Percentiles rank a stretch among this genome's conserved stretches.
phyloP scores from a whole-genome alignment of 2,797 vertebrate genomes.

The Semaprochilodus insignis region DNA sequence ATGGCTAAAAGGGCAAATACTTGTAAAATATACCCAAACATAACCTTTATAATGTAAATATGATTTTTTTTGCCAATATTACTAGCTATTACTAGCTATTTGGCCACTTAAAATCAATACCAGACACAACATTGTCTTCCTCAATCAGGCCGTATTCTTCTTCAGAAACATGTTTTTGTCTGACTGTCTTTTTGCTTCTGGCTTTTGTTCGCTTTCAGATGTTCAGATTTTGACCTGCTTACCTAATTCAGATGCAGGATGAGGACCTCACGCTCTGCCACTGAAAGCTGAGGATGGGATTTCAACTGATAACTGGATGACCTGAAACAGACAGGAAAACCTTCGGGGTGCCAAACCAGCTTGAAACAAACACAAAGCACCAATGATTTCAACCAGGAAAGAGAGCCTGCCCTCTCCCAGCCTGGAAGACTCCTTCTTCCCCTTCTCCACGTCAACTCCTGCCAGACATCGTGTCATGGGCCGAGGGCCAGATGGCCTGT shows the following conservation, averaged over 20 bases:
- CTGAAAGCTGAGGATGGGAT: constrained; percentile 21
- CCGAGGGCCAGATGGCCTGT: constrained; percentile 37
- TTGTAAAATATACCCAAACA: not conserved
- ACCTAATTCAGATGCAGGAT: not conserved
- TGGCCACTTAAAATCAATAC: not conserved
- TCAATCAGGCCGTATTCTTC: not conserved
- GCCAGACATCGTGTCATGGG: constrained; percentile 53
- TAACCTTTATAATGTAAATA: not conserved
- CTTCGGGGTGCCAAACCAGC: not conserved
- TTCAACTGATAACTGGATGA: not conserved
- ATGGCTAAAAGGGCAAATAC: not conserved
- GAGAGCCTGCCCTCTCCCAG: constrained; percentile 76
- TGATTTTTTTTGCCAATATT: too few relatives aligned
- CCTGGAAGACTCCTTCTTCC: constrained; percentile 82
- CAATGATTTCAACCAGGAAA: constrained; percentile 76
- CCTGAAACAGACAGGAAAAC: constrained; percentile 8
- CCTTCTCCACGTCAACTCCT: constrained; percentile 75
- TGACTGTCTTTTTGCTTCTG: not conserved
- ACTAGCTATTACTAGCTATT: not conserved
- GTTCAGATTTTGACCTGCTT: not conserved
- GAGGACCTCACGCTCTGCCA: not conserved
- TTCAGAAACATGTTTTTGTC: not conserved
- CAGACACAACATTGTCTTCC: not conserved
- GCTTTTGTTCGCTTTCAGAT: not conserved
- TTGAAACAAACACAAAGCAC: not conserved